Conservation (phyloP, 2,888 invertebrate genomes). For the Charanyca ferruginea region DNA sequence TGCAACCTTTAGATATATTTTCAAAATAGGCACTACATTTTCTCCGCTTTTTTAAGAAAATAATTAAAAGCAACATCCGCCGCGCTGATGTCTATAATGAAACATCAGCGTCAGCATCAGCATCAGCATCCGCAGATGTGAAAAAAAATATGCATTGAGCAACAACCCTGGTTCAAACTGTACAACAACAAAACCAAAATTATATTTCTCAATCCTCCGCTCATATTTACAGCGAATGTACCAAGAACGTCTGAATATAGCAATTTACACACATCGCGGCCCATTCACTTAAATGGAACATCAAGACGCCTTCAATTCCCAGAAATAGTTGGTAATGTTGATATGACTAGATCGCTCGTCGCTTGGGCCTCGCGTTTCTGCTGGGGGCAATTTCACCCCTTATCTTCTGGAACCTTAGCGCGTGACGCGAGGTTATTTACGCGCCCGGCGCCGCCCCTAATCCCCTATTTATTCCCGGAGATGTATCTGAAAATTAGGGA, state of each 20-base stretch:
- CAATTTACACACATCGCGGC: slow-evolving; percentile 48
- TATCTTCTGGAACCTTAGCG: slow-evolving; percentile 82
- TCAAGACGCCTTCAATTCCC: slow-evolving; percentile 49
- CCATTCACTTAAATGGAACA: slow-evolving; percentile 59
- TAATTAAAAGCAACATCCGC: no score
- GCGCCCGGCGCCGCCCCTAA: slow-evolving; percentile 87
- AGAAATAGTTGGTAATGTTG: slow-evolving; percentile 60
- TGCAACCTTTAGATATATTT: no score
- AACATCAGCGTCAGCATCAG: no score
- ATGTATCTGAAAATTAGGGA: slow-evolving; percentile 91
- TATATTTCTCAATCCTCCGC: slow-evolving; percentile 24
- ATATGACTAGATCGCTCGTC: slow-evolving; percentile 61
- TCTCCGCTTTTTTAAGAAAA: no score
- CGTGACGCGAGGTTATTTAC: slow-evolving; percentile 90
- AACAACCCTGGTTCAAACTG: no score
- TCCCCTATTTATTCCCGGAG: slow-evolving; percentile 90
- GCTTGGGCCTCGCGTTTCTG: slow-evolving; percentile 69
- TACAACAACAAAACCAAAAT: slow-evolving; percentile 15
- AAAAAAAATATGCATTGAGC: no score
- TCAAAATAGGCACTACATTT: no score
- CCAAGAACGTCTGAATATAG: slow-evolving; percentile 35
- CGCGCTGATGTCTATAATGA: no score
- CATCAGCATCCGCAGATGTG: no score
- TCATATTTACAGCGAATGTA: slow-evolving; percentile 39
- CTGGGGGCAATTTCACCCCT: slow-evolving; percentile 85